Evolutionary conservation across 2,797 vertebrate genomes (phyloP), one percentile per base, ranked within the genome.

Genomic region (Hoplostethus mediterraneus): DNA sequence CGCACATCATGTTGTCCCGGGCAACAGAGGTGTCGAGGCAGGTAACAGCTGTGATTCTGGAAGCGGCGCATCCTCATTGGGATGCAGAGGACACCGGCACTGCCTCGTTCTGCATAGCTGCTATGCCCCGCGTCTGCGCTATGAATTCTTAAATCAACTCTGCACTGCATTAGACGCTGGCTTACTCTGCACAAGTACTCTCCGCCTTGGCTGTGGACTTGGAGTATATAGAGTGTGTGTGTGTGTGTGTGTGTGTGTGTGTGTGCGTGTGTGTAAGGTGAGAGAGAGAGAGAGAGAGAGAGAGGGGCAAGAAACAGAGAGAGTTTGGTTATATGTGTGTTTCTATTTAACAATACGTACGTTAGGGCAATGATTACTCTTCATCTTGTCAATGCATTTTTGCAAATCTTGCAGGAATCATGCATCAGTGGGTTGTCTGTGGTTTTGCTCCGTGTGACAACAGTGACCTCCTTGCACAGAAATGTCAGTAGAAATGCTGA

Each of bases 91-190:
- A 80, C 13, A 85, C 44, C 49, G 13, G 30, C 33, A 5, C 79
- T 79, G 83, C 88, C 65, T 84, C 67, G 30, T 49, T 81, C 87
- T 84, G 88, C 83, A 83, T 73, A 85, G 75, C 79, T 63, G 67
- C 84, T 62, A 83, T 81, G 79, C 73, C 63, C 77, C 1, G 66
- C 69, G 71, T 71, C 82, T 55, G 79, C 72, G 44, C 84, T 66
- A 63, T 89, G 87, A 91, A 91, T 90, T 77, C 89, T 79, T 88
- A 90, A 91, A 90, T 84, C 80, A 87, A 71, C 21, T 21, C 89
- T 86, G 89, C 86, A 85, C 17, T 83, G 86, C 84, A 86, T 79
- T 79, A 67, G 48, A 76, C 48, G 72, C 61, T 42, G 67, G 33
- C 65, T 77, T 54, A 63, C 77, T 75, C 76, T 11, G 67, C 83